A percentile compares a stretch with the other conserved stretches of the same genome.
phyloP scores from a whole-genome alignment of 2,888 invertebrate species.

The Cataglyphis altisquamis region DNA sequence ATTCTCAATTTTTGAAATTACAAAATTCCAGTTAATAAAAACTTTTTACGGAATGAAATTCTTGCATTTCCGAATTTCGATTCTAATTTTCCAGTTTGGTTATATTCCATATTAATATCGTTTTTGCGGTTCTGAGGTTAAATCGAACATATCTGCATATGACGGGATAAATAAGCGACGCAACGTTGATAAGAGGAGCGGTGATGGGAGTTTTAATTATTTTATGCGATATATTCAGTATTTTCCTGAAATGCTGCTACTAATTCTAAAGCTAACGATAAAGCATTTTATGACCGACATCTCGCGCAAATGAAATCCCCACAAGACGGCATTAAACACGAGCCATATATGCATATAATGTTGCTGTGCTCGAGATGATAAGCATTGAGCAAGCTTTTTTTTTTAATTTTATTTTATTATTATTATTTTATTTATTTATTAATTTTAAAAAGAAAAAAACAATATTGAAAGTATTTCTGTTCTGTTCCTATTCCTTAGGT shows the following conservation, averaged over 20 bases:
- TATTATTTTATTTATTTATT: too few species aligned
- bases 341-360: conserved; percentile 8
- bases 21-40: background rate
- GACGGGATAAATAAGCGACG: background rate
- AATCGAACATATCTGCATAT: conserved; percentile 9
- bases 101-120: conserved; percentile 25
- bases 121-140: conserved; percentile 5
- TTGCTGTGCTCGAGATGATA: background rate
- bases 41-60: background rate
- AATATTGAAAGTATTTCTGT: background rate
- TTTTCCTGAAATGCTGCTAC: conserved; percentile 21
- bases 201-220: conserved; percentile 60
- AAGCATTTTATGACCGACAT: conserved; percentile 2
- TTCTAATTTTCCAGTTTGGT: background rate
- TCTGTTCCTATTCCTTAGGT: background rate
- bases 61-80: background rate
- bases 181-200: conserved; percentile 19
- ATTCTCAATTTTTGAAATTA: background rate
- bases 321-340: background rate
- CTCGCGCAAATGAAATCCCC: conserved; percentile 34
- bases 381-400: background rate
- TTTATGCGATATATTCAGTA: conserved; percentile 35
- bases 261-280: conserved; percentile 28
- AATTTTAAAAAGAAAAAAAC: background rate
- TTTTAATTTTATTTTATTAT: conserved; percentile 2